Evolutionary conservation across 1,140 invertebrate species (phyloP).

Genomic region (Hylyphantes graminicola): DNA sequence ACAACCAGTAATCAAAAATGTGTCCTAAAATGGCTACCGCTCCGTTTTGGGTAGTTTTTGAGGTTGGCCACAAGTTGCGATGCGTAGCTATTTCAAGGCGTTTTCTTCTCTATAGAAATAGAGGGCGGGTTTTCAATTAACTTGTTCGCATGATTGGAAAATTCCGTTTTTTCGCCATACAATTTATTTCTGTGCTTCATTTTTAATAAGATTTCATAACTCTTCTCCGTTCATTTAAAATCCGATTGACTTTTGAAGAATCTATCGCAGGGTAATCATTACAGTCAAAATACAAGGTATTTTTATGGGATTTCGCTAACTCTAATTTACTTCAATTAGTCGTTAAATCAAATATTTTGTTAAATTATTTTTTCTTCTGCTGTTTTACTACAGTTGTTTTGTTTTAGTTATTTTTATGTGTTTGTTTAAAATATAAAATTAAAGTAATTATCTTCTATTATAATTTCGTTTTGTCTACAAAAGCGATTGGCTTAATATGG

Average conservation of each 20-base stretch:
- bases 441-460: no score
- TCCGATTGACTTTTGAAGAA: background rate
- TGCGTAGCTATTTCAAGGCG: slow-evolving; percentile 30
- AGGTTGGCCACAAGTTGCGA: slow-evolving; percentile 21
- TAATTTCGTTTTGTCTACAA: no score
- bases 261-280: background rate
- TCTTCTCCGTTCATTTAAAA: background rate
- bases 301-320: no score
- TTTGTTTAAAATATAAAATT: no score
- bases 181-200: slow-evolving; percentile 5
- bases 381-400: no score
- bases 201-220: slow-evolving; percentile 43
- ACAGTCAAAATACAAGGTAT: background rate
- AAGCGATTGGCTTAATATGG: no score
- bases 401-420: no score
- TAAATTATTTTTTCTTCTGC: no score
- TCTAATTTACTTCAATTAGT: no score
- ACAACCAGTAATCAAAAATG: no score
- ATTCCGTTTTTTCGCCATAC: slow-evolving; percentile 8
- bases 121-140: slow-evolving; percentile 55
- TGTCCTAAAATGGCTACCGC: slow-evolving; percentile 29
- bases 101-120: slow-evolving; percentile 37
- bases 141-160: slow-evolving; percentile 53
- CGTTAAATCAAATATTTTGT: no score
- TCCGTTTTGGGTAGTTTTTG: background rate